Percentiles rank a stretch among this genome's conserved stretches.
Evolutionary conservation across 1,140 invertebrate species (phyloP).

Genomic region (Ostrea denselamellosa): DNA sequence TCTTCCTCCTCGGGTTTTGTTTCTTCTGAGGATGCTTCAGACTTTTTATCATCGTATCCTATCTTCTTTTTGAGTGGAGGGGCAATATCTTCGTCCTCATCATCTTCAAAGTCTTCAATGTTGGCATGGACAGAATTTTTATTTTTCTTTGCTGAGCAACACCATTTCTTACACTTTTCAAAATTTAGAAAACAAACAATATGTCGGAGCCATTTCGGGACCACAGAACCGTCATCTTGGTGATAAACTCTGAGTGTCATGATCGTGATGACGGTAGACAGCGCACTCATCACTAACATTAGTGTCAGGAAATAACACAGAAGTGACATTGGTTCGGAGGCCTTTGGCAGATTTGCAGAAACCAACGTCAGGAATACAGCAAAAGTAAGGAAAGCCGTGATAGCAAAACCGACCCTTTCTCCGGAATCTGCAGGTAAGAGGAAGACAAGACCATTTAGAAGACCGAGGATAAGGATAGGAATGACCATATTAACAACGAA

Average conservation of each 20-base stretch:
- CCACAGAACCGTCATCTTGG: constrained; percentile 46
- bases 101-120: constrained; percentile 10
- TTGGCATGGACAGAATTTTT: constrained; percentile 19
- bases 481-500: constrained; percentile 82
- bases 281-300: constrained; percentile 53
- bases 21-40: background rate
- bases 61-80: constrained; percentile 20
- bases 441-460: constrained; percentile 82
- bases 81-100: constrained; percentile 37
- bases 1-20: constrained; percentile 33
- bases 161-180: constrained; percentile 52
- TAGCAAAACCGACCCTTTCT: constrained; percentile 82
- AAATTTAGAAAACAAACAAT: constrained; percentile 49
- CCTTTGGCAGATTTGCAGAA: constrained; percentile 82
- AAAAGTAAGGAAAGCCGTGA: constrained; percentile 82
- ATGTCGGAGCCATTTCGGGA: constrained; percentile 48
- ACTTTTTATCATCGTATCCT: constrained; percentile 1
- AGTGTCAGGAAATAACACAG: constrained; percentile 74
- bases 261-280: constrained; percentile 52
- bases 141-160: background rate
- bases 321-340: constrained; percentile 79
- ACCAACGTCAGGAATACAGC: constrained; percentile 82
- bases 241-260: constrained; percentile 53
- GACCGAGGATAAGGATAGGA: constrained; percentile 82
- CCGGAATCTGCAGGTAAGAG: constrained; percentile 82